Percentiles rank a stretch among this genome's conserved stretches.
Evolutionary conservation across 2,888 invertebrate species (phyloP).

Genomic region (Eudasyphora cyanicolor): DNA sequence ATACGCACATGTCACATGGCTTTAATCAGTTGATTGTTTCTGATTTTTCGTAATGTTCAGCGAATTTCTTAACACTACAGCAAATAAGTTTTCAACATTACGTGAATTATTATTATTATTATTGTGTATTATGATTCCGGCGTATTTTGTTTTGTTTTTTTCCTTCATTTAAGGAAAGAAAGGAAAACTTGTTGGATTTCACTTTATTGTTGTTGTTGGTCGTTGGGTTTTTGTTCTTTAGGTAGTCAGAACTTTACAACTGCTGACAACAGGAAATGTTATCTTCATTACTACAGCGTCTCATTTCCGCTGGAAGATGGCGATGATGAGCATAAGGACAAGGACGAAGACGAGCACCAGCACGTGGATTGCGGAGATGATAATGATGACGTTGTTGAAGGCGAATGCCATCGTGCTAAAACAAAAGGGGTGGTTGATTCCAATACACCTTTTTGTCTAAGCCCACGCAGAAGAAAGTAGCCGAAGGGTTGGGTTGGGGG

Average conservation of each 20-base stretch:
- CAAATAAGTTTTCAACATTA: conserved; percentile 40
- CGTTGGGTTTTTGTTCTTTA: conserved; percentile 51
- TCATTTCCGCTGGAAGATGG: conserved; percentile 66
- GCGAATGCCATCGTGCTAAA: not conserved
- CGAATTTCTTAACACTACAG: conserved; percentile 31
- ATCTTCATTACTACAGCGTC: conserved; percentile 75
- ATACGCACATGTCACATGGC: not conserved
- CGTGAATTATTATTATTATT: conserved; percentile 28
- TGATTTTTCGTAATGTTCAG: conserved; percentile 33
- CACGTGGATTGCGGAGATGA: not conserved
- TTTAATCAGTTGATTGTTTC: conserved; percentile 65
- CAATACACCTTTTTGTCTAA: not conserved
- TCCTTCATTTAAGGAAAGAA: conserved; percentile 36
- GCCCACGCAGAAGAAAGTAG: not conserved
- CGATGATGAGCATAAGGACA: not conserved
- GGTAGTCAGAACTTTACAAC: conserved; percentile 63
- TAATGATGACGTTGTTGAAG: not conserved
- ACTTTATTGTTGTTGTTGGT: conserved; percentile 16
- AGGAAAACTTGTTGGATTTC: conserved; percentile 23
- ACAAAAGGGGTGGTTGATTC: not conserved
- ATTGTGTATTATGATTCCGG: conserved; percentile 27
- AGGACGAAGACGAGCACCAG: too few species aligned
- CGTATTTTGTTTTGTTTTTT: conserved; percentile 32
- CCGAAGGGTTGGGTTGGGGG: not conserved
- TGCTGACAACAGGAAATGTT: conserved; percentile 75